Evolutionary conservation across 2,113 vertebrate genomes (phyloP), one percentile per base, ranked within the genome.

Genomic region (Trogon melanurus): DNA sequence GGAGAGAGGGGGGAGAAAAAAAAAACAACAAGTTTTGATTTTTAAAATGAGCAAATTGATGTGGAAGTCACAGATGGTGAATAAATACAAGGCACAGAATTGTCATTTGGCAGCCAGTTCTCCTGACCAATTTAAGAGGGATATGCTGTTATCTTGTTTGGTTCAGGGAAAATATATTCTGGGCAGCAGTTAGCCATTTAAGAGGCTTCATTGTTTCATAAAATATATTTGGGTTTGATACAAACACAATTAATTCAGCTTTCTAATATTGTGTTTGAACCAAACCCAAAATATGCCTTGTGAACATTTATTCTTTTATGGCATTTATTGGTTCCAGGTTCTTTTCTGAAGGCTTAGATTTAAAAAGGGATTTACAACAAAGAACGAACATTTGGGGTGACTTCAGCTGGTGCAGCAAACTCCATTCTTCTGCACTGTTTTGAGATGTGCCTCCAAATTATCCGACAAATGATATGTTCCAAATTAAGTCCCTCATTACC

Each of bases 191-290:
- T 87, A 95, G 76, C 38, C 76, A 79, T 96, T 91, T 93, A 95
- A 94, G 80, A 94, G 92, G 73, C 87, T 81, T 96, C 92, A 95
- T 96, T 96, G 95, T 95, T 95, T 85, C 69, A 79, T 94, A 91
- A 94, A 96, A 92, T 96, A 83, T 95, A 96, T 97, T 96, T 93
- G 94, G 92, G 95, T 91, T 96, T 96, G 86, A 89, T 89, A 84
- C 89, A 95, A 95, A 96, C 84, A 92, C 57, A 93, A 95, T 93
- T 95, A 97, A 96, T 95, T 89, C 91, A 17, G 74, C 71, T 79
- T 96, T 90, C 94, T 94, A 95, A 97, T 87, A 95, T 67, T 95
- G 81, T 95, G 65, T 41, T 95, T 95, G 96, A 95, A 91, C n/a
- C 70, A 71, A 91, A 71, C 83, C 86, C 95, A 92, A 95, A 91